Evolutionary conservation across 53 echinoderm and acorn worm species (phyloP), one percentile per base, ranked within the genome.

Genomic region (Crossaster papposus): DNA sequence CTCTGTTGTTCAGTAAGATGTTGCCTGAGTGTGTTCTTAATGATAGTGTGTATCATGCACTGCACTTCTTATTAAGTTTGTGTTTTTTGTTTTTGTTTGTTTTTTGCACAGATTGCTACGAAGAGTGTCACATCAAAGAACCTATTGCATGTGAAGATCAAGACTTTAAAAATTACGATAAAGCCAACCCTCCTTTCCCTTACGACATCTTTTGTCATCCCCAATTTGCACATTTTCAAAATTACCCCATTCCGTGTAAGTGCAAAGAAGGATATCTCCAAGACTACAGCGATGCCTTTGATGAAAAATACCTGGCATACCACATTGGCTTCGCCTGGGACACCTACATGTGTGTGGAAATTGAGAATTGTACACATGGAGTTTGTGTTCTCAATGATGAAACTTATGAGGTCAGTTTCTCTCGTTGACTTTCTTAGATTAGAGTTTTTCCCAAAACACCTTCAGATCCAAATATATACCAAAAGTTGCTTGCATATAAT

Each of bases 341-440:
- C 9, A 86, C 86, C 2, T 86, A 86, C 36, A 86, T 86, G 86
- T 86, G 86, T 37, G 86, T 86, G 28, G 76, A 77, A 54, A 36
- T 76, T 33, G 86, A 86, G 13, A 28, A 84, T 35, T 74, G 75
- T 36, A 22, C 14, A 17, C 29, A 33, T 4, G 28, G 18, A 74
- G 12, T 17, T 11, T 74, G 75, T 28, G 33, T 35, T 17, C 36
- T 35, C 20, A 33, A 74, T 17, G 14, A 28, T 36, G 0, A 33
- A 33, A 17, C 17, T 36, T 74, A 74, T 18, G 33, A 15, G 75
- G 75, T 74, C 30, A 58, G 58, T 58, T 58, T 58, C 22, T 18
- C 2, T 18, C 0, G 12, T 58, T 58, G 6, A 3, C 2, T 58
- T 58, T 44, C 44, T 44, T 44, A 44, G 44, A 44, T 44, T 44